A percentile compares a stretch with the other conserved stretches of the same genome.
phyloP scores from a whole-genome alignment of 2,113 vertebrate genomes.

The Anoplopoma fimbria region DNA sequence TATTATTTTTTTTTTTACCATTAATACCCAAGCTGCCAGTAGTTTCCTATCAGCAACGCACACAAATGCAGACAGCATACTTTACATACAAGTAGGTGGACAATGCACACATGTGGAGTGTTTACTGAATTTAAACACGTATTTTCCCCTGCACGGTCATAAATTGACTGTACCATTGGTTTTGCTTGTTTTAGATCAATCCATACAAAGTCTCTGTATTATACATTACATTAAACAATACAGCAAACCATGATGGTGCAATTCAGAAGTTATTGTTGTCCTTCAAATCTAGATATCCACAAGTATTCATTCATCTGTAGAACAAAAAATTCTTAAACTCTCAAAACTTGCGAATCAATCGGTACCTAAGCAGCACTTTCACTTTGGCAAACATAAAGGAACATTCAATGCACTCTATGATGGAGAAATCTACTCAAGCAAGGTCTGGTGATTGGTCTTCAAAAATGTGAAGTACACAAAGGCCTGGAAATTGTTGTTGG shows the following conservation, averaged over 20 bases:
- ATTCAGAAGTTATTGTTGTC: neutral
- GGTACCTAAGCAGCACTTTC: neutral
- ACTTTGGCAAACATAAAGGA: neutral
- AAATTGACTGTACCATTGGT: neutral
- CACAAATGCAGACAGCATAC: neutral
- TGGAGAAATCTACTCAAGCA: neutral
- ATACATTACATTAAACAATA: neutral
- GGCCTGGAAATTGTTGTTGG: neutral
- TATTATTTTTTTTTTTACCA: too few species aligned
- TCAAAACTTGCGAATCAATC: neutral
- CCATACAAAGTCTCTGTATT: neutral
- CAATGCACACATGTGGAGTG: too few species aligned
- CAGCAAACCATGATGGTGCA: neutral
- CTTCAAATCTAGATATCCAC: neutral
- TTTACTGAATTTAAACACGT: neutral
- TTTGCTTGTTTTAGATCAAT: neutral
- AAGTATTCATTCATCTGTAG: neutral
- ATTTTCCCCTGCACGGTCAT: neutral
- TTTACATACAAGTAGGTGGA: neutral
- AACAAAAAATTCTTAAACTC: neutral
- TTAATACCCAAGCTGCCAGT: slow-evolving; percentile 9
- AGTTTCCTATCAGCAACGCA: neutral
- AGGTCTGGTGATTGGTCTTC: neutral
- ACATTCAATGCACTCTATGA: neutral
- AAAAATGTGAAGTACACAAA: neutral